Evolutionary conservation across 2,113 vertebrate genomes (phyloP).

Genomic region (Silurus meridionalis): DNA sequence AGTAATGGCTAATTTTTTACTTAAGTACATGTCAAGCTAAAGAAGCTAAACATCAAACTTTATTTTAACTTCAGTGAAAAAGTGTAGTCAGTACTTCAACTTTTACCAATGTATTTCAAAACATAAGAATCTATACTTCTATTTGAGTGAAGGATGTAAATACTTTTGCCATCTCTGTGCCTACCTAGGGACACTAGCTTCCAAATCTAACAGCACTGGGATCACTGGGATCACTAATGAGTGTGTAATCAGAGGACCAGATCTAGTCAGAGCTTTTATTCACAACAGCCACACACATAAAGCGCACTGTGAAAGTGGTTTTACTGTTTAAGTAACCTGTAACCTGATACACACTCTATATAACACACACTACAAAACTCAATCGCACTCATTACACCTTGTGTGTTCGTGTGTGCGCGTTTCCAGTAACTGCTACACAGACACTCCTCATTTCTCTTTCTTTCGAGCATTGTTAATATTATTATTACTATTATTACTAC

Average conservation of each 20-base stretch:
- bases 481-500: too few species aligned
- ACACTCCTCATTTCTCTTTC: neutral
- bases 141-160: too few species aligned
- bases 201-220: neutral
- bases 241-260: conserved; percentile 3
- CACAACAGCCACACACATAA: conserved; percentile 7
- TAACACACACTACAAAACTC: neutral
- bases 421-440: neutral
- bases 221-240: neutral
- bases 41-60: too few species aligned
- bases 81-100: too few species aligned
- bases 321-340: neutral
- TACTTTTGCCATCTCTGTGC: too few species aligned
- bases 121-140: too few species aligned
- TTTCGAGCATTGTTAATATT: neutral
- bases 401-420: neutral
- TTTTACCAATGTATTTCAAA: too few species aligned
- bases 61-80: too few species aligned
- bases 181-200: neutral
- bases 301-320: conserved; percentile 1
- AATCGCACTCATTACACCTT: neutral
- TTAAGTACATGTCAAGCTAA: too few species aligned
- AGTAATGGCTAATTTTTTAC: too few species aligned
- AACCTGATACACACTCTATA: neutral
- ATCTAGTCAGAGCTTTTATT: conserved; percentile 32